Percentiles rank a stretch among this genome's conserved stretches.
Conservation (phyloP, 2,888 invertebrate species). For the Drosophila birchii region DNA sequence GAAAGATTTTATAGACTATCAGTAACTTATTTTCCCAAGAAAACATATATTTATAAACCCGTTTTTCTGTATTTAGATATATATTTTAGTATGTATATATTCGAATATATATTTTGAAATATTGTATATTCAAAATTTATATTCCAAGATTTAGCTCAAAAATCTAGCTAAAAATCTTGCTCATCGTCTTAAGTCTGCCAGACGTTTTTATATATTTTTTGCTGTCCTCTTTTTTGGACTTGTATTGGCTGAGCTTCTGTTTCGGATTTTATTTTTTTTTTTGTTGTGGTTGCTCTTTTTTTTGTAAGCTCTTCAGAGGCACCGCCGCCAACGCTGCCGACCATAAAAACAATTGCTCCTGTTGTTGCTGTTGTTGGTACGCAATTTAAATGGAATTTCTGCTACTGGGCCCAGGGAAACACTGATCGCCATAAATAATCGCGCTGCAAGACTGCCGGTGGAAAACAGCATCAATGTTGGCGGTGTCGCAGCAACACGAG, state of each 20-base stretch:
- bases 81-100: no score
- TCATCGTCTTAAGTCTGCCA: neutral
- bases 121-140: neutral
- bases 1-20: neutral
- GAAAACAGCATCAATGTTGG: conserved; percentile 59
- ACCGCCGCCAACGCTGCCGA: conserved; percentile 76
- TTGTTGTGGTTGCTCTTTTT: conserved; percentile 21
- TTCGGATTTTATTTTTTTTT: conserved; percentile 9
- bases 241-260: conserved; percentile 6
- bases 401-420: conserved; percentile 71
- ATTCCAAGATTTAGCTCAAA: conserved; percentile 1
- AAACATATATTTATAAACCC: no score
- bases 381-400: conserved; percentile 80
- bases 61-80: no score
- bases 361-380: conserved; percentile 54
- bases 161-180: conserved; percentile 1
- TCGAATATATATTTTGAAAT: neutral
- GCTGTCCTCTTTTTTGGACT: neutral
- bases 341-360: conserved; percentile 64
- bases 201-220: neutral
- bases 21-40: neutral
- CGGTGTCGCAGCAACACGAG: conserved; percentile 62
- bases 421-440: conserved; percentile 51
- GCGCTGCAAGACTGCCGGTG: conserved; percentile 35
- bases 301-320: conserved; percentile 69